Evolutionary conservation across 2,797 vertebrate genomes (phyloP), one percentile per base, ranked within the genome.

Genomic region (Sternotherus odoratus): DNA sequence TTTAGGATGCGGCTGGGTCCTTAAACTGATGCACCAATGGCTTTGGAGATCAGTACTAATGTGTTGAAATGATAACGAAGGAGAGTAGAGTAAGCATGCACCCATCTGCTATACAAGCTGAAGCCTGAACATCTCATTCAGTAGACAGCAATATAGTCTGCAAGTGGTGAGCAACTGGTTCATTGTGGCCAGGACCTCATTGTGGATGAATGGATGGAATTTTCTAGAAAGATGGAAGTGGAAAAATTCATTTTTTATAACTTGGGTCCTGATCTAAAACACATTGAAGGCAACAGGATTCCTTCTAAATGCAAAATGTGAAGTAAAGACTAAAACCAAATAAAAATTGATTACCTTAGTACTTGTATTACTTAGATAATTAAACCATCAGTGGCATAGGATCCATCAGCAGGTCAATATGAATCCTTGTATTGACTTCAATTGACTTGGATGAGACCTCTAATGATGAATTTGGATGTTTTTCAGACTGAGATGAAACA

Each of bases 61-160:
- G 5, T 60, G n/a, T 4, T 66, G 12, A 91, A 87, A 11, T 43
- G 56, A 69, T 1, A 77, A 46, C 17, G 56, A 60, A 10, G 56
- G 6, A 60, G 56, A 3, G 21, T 26, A 56, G 56, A 30, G 5
- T 12, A 79, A 1, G 2, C 69, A 30, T 43, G 48, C 1, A 85
- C 33, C 56, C 28, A 60, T 28, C 4, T 17, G 3, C 4, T 80
- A 3, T 17, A 2, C 16, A 46, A 75, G 57, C 39, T 46, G 30
- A 54, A 30, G 7, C 10, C 1, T 39, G 2, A 56, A 60, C 3
- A 69, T 16, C 28, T 19, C 2, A 13, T n/a, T 1, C 19, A 12
- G 4, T 1, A 54, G 72, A 60, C 4, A 72, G 1, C 10, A 88
- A 92, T 43, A 15, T 3, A 13, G 2, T 84, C 5, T 75, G 63